A percentile compares a stretch with the other conserved stretches of the same genome.
Conservation (phyloP, 2,888 invertebrate species). For the Eristalinus sepulchralis region DNA sequence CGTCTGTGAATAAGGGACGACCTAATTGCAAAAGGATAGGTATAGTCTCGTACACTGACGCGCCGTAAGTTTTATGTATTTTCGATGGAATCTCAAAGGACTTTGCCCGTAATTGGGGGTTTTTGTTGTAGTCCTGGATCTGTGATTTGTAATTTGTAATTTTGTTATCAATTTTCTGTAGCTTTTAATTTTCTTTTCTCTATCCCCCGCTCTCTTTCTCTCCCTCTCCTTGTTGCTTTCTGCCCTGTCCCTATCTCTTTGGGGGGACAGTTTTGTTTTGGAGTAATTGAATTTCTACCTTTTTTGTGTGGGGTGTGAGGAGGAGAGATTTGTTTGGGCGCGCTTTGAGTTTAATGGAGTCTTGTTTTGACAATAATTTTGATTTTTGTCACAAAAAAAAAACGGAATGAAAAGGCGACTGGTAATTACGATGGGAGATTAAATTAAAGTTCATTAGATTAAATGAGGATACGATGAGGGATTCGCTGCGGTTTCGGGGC, state of each 20-base stretch:
- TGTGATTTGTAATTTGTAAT: slow-evolving; percentile 45
- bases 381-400: not conserved
- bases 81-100: slow-evolving; percentile 33
- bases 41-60: not conserved
- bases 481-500: not conserved
- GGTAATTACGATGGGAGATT: not conserved
- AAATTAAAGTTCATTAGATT: slow-evolving; percentile 33
- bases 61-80: slow-evolving; percentile 4
- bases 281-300: slow-evolving; percentile 33
- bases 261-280: slow-evolving; percentile 30
- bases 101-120: slow-evolving; percentile 10
- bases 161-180: slow-evolving; percentile 47
- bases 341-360: not conserved
- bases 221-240: too few species aligned
- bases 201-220: not conserved
- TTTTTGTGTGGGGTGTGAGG: not conserved
- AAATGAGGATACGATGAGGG: not conserved
- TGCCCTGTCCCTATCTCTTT: not conserved
- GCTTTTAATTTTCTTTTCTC: slow-evolving; percentile 39
- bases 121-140: slow-evolving; percentile 2
- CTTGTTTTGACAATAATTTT: slow-evolving; percentile 11
- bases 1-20: slow-evolving; percentile 37
- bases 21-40: slow-evolving; percentile 54
- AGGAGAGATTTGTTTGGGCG: not conserved
- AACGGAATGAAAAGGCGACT: not conserved